Conservation (phyloP, 1,140 invertebrate species). For the Propsilocerus akamusi region DNA sequence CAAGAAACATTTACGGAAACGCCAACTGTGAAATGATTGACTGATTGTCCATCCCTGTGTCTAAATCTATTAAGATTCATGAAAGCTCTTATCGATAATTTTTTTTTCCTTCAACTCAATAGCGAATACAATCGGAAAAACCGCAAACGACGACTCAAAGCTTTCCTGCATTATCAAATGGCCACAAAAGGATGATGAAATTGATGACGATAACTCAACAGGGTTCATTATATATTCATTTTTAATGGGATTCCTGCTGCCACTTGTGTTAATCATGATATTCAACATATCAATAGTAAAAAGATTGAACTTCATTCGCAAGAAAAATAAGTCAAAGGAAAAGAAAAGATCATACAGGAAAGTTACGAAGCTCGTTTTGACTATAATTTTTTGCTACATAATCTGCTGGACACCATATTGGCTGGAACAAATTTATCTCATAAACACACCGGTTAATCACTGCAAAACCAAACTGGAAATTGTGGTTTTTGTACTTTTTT, state of each 20-base stretch:
- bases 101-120: neutral
- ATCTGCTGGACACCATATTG: neutral
- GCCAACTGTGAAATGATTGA: too few species aligned
- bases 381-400: neutral
- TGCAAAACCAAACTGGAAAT: neutral
- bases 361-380: neutral
- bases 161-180: neutral
- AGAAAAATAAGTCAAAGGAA: neutral
- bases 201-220: neutral
- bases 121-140: neutral
- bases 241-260: neutral
- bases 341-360: neutral
- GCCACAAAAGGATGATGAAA: neutral
- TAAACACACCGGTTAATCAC: neutral
- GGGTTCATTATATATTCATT: neutral
- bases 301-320: neutral
- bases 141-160: neutral
- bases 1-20: too few species aligned
- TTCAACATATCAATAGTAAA: neutral
- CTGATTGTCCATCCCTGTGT: too few species aligned
- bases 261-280: neutral
- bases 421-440: neutral
- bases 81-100: too few species aligned
- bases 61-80: too few species aligned
- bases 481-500: neutral